Percentiles rank a stretch among this genome's conserved stretches.
phyloP scores from a whole-genome alignment of 2,113 vertebrate species.

The Condylura cristata region DNA sequence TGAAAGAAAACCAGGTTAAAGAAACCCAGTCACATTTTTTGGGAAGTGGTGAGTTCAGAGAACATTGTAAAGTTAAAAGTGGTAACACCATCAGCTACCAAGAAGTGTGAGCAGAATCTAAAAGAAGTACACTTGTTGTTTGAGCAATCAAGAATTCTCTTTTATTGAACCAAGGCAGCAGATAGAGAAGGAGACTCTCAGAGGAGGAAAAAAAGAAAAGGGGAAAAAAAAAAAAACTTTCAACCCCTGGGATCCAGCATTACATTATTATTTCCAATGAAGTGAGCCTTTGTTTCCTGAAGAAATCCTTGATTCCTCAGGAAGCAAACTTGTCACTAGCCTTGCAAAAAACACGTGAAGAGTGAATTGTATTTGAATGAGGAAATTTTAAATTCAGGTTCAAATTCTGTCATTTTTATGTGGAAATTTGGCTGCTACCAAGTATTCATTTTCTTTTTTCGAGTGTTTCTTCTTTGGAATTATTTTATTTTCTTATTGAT shows the following conservation, averaged over 20 bases:
- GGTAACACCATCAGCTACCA: constrained; percentile 55
- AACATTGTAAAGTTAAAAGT: constrained; percentile 50
- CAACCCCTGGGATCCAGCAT: constrained; percentile 63
- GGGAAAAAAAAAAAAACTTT: constrained; percentile 26
- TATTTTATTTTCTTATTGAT: constrained; percentile 21
- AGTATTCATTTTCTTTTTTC: constrained; percentile 17
- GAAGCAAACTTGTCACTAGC: constrained; percentile 54
- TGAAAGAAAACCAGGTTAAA: neutral
- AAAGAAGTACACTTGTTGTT: constrained; percentile 70
- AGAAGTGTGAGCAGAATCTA: constrained; percentile 75
- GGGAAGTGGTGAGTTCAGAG: constrained; percentile 4
- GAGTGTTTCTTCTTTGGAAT: neutral
- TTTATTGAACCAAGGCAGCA: constrained; percentile 77
- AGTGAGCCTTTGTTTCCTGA: constrained; percentile 56
- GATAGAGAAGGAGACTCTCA: constrained; percentile 69
- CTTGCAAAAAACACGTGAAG: constrained; percentile 16
- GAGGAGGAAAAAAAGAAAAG: neutral
- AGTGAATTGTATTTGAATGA: neutral
- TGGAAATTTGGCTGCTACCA: neutral
- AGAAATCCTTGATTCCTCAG: constrained; percentile 47
- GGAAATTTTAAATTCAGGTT: constrained; percentile 22
- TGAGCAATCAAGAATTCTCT: constrained; percentile 80
- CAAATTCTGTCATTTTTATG: neutral
- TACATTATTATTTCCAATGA: constrained; percentile 72
- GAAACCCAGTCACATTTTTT: constrained; percentile 39